Percentiles rank a stretch among this genome's conserved stretches.
phyloP scores from a whole-genome alignment of 1,140 invertebrate species.

The Copidosoma floridanum region DNA sequence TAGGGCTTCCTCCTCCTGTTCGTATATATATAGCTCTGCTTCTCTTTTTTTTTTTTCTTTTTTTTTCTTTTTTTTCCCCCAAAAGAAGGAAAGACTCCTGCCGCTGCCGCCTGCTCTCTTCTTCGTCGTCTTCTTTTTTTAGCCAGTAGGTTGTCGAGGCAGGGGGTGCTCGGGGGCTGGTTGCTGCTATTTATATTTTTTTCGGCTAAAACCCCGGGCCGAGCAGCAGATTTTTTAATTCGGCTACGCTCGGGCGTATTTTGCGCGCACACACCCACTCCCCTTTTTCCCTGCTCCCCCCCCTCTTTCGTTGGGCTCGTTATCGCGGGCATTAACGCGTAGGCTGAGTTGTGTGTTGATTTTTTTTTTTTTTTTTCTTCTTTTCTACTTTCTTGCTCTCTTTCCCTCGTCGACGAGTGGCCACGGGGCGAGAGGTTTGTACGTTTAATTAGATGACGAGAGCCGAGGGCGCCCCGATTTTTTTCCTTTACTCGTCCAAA shows the following conservation, averaged over 20 bases:
- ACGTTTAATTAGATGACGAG: conserved; percentile 19
- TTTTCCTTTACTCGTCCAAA: no score
- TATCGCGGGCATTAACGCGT: conserved; percentile 3
- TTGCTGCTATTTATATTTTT: conserved; percentile 3
- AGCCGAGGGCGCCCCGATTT: not conserved
- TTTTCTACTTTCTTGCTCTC: not conserved
- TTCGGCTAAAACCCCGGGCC: not conserved
- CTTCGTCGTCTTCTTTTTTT: no score
- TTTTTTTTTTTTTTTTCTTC: not conserved
- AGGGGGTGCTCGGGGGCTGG: no score
- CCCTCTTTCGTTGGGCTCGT: not conserved
- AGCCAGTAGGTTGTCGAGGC: no score
- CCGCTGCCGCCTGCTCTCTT: not conserved
- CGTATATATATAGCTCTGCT: not conserved
- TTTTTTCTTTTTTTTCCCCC: not conserved
- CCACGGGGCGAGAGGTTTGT: not conserved
- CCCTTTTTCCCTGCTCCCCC: not conserved
- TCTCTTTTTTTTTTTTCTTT: not conserved
- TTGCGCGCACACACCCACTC: no score
- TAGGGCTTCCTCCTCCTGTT: not conserved
- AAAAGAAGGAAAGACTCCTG: not conserved
- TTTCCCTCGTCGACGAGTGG: no score
- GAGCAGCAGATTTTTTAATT: conserved; percentile 20
- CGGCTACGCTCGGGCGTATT: no score
- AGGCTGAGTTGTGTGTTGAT: no score